Conservation (phyloP, 2,888 invertebrate species). For the Odiellus spinosus region DNA sequence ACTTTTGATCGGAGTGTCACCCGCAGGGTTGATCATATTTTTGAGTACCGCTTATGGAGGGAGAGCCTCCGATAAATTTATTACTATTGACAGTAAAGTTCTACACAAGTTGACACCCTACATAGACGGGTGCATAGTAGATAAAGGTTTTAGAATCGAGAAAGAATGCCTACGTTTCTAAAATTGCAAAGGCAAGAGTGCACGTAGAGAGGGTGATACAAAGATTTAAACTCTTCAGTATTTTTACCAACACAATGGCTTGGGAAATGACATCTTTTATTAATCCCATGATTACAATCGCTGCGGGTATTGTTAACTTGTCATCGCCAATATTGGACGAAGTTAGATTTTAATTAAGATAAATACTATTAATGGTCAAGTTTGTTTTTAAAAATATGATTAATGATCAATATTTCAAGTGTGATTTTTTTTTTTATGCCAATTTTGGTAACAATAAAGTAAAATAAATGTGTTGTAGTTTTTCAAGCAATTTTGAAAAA, state of each 20-base stretch:
- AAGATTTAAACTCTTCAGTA: neutral
- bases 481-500: no score
- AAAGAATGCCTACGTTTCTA: neutral
- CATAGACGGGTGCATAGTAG: conserved; percentile 1
- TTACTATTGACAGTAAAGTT: neutral
- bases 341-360: no score
- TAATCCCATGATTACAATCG: no score
- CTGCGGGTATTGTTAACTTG: no score
- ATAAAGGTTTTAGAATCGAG: conserved; percentile 6
- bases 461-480: no score
- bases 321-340: no score
- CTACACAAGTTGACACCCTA: conserved; percentile 2
- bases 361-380: no score
- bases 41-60: conserved; percentile 7
- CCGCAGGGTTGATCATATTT: conserved; percentile 1
- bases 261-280: neutral
- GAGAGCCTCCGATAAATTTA: conserved; percentile 1
- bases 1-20: conserved; percentile 1
- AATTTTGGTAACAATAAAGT: no score
- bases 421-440: no score
- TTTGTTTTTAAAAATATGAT: no score
- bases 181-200: neutral
- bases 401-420: no score
- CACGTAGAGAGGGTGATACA: conserved; percentile 1
- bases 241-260: neutral